Evolutionary conservation across 2,888 invertebrate genomes (phyloP).

Genomic region (Nowickia ferox): DNA sequence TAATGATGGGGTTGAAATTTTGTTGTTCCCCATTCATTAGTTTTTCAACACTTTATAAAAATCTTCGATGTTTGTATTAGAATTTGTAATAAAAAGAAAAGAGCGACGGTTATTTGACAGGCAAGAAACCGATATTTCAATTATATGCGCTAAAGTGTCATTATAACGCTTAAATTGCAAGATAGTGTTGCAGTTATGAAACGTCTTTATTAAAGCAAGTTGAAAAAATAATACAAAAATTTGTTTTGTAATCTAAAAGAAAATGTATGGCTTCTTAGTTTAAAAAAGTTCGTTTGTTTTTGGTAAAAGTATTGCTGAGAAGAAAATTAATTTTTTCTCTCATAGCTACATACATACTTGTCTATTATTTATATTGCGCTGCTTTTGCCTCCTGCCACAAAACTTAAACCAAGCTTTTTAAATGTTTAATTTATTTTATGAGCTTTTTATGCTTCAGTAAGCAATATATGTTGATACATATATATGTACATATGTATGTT

Average conservation of each 20-base stretch:
- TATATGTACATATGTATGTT: no score
- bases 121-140: constrained; percentile 35
- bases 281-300: no score
- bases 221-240: background rate
- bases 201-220: constrained; percentile 2
- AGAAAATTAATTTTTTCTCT: no score
- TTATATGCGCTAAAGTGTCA: constrained; percentile 32
- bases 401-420: no score
- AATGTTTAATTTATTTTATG: no score
- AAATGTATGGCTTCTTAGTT: background rate
- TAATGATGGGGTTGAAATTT: constrained; percentile 43
- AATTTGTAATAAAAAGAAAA: background rate
- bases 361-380: no score
- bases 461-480: no score
- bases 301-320: no score
- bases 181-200: background rate
- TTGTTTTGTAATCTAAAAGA: background rate
- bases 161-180: constrained; percentile 35
- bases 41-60: constrained; percentile 58
- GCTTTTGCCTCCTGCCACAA: no score
- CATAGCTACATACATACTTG: no score
- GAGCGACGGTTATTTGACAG: constrained; percentile 22
- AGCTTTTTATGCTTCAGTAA: no score
- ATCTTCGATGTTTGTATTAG: constrained; percentile 30
- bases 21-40: constrained; percentile 48